Conservation (phyloP, 2,113 vertebrate species). For the Forbesichthys agassizii region DNA sequence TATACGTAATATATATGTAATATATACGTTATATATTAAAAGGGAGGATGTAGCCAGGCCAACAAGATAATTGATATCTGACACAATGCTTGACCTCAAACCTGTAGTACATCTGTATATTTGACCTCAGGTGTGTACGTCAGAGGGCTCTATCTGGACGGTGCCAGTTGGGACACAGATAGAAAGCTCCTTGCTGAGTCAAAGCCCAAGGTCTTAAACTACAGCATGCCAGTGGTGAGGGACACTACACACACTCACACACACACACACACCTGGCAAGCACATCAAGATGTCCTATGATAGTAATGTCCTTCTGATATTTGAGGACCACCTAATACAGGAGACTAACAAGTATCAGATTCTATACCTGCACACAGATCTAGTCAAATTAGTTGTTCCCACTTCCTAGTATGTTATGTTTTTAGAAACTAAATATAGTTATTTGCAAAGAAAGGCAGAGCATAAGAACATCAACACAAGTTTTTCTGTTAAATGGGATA, state of each 20-base stretch:
- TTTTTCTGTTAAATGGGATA: too few relatives aligned
- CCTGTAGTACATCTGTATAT: background rate
- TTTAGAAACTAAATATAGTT: background rate
- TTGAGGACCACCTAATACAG: constrained; percentile 9
- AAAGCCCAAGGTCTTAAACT: constrained; percentile 85
- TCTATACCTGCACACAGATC: background rate
- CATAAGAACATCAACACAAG: too few relatives aligned
- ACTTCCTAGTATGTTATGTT: background rate
- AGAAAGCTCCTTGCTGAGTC: constrained; percentile 84
- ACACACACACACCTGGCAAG: constrained; percentile 1
- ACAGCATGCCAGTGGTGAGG: constrained; percentile 85
- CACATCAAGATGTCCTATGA: background rate
- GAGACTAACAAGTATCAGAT: background rate
- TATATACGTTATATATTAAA: too few relatives aligned
- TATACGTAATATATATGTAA: too few relatives aligned
- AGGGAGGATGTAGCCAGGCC: too few relatives aligned
- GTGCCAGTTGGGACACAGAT: constrained; percentile 87
- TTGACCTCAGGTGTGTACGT: constrained; percentile 83
- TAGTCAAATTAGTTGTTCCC: background rate
- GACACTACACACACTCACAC: constrained; percentile 12
- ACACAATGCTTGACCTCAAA: too few relatives aligned
- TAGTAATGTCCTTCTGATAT: constrained; percentile 32
- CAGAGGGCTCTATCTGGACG: constrained; percentile 85
- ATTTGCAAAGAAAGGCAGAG: too few relatives aligned
- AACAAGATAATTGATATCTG: too few relatives aligned